phyloP scores from a whole-genome alignment of 2,113 vertebrate species.

The Ahaetulla prasina region DNA sequence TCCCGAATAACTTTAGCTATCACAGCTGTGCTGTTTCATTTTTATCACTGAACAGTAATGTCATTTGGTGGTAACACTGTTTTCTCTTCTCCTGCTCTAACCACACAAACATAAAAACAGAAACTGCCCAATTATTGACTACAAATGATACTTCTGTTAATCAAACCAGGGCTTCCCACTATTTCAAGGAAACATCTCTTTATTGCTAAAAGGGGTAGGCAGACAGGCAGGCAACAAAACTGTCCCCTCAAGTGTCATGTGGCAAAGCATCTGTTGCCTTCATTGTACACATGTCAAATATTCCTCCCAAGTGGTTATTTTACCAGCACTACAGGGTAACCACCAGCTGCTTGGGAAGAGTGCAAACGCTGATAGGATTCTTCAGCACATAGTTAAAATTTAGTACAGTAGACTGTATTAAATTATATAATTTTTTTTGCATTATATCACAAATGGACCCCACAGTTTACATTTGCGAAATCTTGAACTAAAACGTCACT shows the following conservation, averaged over 20 bases:
- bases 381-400: not conserved
- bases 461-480: not conserved
- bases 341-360: not conserved
- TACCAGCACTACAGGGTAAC: not conserved
- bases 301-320: not conserved
- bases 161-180: not conserved
- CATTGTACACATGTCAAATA: not conserved
- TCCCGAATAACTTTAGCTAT: not conserved
- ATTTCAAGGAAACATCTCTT: not conserved
- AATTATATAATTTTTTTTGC: not conserved
- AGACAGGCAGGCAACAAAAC: not conserved
- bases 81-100: not conserved
- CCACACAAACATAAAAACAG: not conserved
- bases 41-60: not conserved
- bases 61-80: fast-evolving
- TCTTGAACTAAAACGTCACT: not conserved
- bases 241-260: not conserved
- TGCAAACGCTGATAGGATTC: not conserved
- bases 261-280: not conserved
- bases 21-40: not conserved
- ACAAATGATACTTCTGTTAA: not conserved
- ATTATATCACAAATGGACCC: not conserved
- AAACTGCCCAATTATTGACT: not conserved
- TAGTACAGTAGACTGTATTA: not conserved
- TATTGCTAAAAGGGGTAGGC: not conserved